Conservation (phyloP, 2,888 invertebrate species). For the Philhelius pedissequus region DNA sequence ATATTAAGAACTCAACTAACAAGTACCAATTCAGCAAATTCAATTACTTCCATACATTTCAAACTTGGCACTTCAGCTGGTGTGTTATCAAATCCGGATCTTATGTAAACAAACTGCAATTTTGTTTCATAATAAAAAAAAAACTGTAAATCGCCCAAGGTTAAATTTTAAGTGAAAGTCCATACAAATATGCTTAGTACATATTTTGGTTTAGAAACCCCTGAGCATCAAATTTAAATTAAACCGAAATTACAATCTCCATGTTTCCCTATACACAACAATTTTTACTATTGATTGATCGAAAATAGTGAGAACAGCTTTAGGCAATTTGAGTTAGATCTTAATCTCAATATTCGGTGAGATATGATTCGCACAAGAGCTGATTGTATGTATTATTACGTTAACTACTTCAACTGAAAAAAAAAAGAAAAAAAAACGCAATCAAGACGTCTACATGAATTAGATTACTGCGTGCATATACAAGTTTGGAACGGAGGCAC, state of each 20-base stretch:
- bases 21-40: background rate
- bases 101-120: background rate
- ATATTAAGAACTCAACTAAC: background rate
- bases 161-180: constrained; percentile 46
- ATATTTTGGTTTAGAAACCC: background rate
- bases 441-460: constrained; percentile 16
- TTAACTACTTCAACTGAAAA: constrained; percentile 19
- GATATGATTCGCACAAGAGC: constrained; percentile 26
- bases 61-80: no score
- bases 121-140: background rate
- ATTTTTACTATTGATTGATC: constrained; percentile 8
- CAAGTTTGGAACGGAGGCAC: background rate
- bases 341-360: background rate
- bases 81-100: background rate
- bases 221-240: background rate
- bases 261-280: background rate
- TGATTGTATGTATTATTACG: constrained; percentile 30
- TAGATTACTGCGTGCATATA: background rate
- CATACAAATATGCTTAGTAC: background rate
- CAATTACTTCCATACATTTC: background rate
- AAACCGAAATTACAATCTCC: background rate
- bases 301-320: constrained; percentile 57
- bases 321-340: constrained; percentile 56
- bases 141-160: constrained; percentile 20
- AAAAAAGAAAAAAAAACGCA: constrained; percentile 33